phyloP scores from a whole-genome alignment of 2,888 invertebrate species.

The Coleophora flavipennella region DNA sequence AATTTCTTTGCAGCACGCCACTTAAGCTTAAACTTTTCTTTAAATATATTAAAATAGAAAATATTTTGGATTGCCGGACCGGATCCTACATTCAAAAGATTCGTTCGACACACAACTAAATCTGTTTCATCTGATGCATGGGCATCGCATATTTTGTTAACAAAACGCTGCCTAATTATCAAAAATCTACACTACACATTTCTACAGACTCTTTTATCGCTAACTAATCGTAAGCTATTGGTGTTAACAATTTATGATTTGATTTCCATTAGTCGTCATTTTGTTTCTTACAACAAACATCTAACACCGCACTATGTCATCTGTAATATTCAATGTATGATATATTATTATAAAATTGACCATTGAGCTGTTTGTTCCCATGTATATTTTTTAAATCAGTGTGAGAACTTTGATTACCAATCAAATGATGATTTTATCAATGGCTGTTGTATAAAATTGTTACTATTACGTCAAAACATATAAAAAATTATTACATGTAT shows the following conservation, averaged over 20 bases:
- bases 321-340: too few relatives aligned
- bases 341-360: too few relatives aligned
- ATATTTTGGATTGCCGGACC: conserved; percentile 36
- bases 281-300: too few relatives aligned
- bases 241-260: conserved; percentile 36
- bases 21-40: conserved; percentile 49
- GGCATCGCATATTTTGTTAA: conserved; percentile 33
- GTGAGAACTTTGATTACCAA: conserved; percentile 2
- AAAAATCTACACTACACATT: conserved; percentile 63
- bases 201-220: conserved; percentile 50
- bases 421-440: too few relatives aligned
- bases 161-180: conserved; percentile 59
- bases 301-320: too few relatives aligned
- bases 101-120: too few relatives aligned
- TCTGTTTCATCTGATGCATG: too few relatives aligned
- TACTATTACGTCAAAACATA: too few relatives aligned
- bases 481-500: conserved; percentile 25
- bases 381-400: conserved; percentile 39
- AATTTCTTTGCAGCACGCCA: conserved; percentile 47
- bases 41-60: conserved; percentile 71
- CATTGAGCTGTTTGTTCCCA: conserved; percentile 47
- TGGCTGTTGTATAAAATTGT: too few relatives aligned
- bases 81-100: conserved; percentile 47
- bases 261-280: too few relatives aligned
- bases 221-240: conserved; percentile 60